These are phyloP conservation scores for Globia sparganii DNA, from an alignment of 2,888 invertebrate genomes.

Conservation along the genomic window DNA sequence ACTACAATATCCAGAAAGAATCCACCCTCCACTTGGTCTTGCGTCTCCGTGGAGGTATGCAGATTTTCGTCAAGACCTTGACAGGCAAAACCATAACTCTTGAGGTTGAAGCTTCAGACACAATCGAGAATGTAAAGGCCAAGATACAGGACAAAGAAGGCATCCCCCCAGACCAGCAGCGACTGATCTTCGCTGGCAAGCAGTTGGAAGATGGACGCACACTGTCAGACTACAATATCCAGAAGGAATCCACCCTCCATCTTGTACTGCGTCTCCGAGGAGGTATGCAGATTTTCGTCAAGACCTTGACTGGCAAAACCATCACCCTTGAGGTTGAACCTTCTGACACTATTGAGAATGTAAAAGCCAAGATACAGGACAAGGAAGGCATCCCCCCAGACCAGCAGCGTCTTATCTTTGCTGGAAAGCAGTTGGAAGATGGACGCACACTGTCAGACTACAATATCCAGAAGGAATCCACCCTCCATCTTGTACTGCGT, in stretches of 20 bases:
- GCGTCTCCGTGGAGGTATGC: constrained; percentile 81
- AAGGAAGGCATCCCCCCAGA: too few relatives aligned
- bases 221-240: constrained; percentile 76
- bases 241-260: constrained; percentile 76
- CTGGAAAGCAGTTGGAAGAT: too few relatives aligned
- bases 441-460: too few relatives aligned
- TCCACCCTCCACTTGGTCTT: constrained; percentile 79
- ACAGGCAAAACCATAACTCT: constrained; percentile 77
- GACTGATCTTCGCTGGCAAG: constrained; percentile 76
- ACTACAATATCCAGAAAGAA: constrained; percentile 83
- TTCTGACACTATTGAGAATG: too few relatives aligned
- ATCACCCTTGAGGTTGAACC: too few relatives aligned
- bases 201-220: constrained; percentile 77
- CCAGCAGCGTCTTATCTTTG: too few relatives aligned
- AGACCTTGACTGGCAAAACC: too few relatives aligned
- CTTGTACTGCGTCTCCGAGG: constrained; percentile 22
- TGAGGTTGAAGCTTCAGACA: constrained; percentile 75
- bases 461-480: too few relatives aligned
- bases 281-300: background rate
- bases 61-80: constrained; percentile 76
- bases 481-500: constrained; percentile 55
- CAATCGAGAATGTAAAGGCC: constrained; percentile 78
- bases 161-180: constrained; percentile 77
- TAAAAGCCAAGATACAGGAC: too few relatives aligned
- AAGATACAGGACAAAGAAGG: constrained; percentile 79